Percentiles rank a stretch among this genome's conserved stretches.
Evolutionary conservation across 2,888 invertebrate species (phyloP).

Genomic region (Dolomedes plantarius): DNA sequence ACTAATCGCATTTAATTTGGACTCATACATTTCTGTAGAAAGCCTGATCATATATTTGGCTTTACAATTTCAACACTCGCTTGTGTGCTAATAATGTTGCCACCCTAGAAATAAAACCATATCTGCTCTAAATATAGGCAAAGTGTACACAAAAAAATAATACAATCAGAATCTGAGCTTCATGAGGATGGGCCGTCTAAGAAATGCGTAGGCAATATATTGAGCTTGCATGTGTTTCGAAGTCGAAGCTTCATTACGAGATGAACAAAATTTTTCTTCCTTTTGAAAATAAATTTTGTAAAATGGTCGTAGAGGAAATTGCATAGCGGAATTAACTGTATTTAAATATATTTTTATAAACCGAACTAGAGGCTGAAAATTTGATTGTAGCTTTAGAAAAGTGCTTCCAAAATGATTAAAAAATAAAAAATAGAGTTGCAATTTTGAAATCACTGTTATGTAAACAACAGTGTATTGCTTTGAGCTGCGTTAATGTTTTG

Average conservation of each 20-base stretch:
- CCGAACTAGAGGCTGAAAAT: not conserved
- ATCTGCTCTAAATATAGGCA: not conserved
- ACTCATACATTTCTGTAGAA: too few relatives aligned
- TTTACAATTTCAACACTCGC: too few relatives aligned
- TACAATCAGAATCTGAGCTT: not conserved
- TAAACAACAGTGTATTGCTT: too few relatives aligned
- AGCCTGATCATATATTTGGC: too few relatives aligned
- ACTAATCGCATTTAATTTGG: too few relatives aligned
- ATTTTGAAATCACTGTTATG: too few relatives aligned
- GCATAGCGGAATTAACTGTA: not conserved
- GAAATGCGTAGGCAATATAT: not conserved
- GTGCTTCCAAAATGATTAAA: constrained; percentile 2
- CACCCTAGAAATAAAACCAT: too few relatives aligned
- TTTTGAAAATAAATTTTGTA: not conserved
- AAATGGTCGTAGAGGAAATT: not conserved
- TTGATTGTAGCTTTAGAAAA: not conserved
- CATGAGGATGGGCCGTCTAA: not conserved
- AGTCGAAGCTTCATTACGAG: not conserved
- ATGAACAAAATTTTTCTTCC: not conserved
- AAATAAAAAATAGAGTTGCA: not conserved
- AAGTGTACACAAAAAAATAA: not conserved
- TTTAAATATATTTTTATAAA: constrained; percentile 6
- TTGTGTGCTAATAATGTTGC: too few relatives aligned
- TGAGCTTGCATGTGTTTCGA: not conserved
- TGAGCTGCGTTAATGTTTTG: too few relatives aligned